phyloP scores from a whole-genome alignment of 2,888 invertebrate species.

The Tolmerus cingulatus region DNA sequence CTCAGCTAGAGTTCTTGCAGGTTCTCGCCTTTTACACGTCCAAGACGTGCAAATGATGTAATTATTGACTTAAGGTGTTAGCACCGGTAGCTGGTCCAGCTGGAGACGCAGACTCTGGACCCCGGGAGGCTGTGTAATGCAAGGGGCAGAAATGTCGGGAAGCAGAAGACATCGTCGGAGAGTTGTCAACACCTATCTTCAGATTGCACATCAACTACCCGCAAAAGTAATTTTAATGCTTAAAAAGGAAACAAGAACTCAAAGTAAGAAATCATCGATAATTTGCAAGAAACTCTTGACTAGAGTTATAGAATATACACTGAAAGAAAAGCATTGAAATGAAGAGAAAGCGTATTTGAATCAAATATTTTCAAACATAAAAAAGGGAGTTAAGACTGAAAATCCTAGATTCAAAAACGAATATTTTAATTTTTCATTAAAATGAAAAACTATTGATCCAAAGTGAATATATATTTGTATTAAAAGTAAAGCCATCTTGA shows the following conservation, averaged over 20 bases:
- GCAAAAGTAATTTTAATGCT: not conserved
- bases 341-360: too few species aligned
- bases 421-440: too few species aligned
- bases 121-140: not conserved
- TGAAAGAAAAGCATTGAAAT: too few species aligned
- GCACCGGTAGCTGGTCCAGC: slow-evolving; percentile 14
- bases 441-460: too few species aligned
- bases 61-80: slow-evolving; percentile 32
- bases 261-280: not conserved
- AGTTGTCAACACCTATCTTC: not conserved
- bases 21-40: not conserved
- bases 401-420: too few species aligned
- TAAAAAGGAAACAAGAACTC: not conserved
- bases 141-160: not conserved
- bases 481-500: too few species aligned
- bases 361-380: too few species aligned
- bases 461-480: too few species aligned
- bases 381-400: too few species aligned
- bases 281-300: not conserved
- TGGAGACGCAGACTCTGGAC: not conserved
- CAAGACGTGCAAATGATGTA: slow-evolving; percentile 23
- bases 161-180: not conserved
- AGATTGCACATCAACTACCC: not conserved
- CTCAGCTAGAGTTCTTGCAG: not conserved
- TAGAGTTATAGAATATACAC: too few species aligned